These are phyloP conservation scores for Diogma glabrata DNA, from an alignment of 2,888 invertebrate genomes.

Conservation along the genomic window DNA sequence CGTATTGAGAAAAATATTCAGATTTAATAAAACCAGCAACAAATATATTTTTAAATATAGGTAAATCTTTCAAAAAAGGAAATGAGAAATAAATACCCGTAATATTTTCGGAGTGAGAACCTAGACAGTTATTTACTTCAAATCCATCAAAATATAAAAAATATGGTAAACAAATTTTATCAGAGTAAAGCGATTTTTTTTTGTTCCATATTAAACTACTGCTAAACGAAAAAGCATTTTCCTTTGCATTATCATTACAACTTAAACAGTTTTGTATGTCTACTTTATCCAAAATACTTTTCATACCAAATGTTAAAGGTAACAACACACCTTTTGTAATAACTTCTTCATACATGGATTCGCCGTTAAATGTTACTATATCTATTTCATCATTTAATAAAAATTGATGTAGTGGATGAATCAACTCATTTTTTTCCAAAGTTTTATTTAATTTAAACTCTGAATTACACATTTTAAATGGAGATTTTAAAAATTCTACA, in stretches of 20 bases:
- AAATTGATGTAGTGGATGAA: constrained; percentile 5
- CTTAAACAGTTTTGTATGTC: no score
- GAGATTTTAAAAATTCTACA: constrained; percentile 3
- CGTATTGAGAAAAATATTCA: neutral
- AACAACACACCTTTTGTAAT: constrained; percentile 4
- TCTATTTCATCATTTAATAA: constrained; percentile 5
- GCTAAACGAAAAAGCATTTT: constrained; percentile 1
- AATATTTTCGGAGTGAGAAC: constrained; percentile 18
- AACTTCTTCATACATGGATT: constrained; percentile 6
- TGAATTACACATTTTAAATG: constrained; percentile 5
- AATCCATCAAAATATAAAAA: constrained; percentile 22
- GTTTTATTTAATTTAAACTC: constrained; percentile 6
- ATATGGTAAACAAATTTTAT: constrained; percentile 18
- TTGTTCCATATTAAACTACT: neutral
- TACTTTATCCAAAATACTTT: constrained; percentile 6
- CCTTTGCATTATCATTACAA: neutral
- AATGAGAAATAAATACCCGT: constrained; percentile 16
- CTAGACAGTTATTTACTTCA: constrained; percentile 23
- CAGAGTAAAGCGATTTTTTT: neutral
- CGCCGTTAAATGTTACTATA: constrained; percentile 4
- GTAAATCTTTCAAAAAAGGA: neutral
- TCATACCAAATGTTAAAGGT: constrained; percentile 4
- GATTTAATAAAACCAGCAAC: constrained; percentile 1
- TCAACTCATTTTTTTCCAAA: neutral
- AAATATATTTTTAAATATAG: neutral